A percentile compares a stretch with the other conserved stretches of the same genome.
Evolutionary conservation across 1,140 invertebrate species (phyloP).

Genomic region (Hypsibius dujardini): DNA sequence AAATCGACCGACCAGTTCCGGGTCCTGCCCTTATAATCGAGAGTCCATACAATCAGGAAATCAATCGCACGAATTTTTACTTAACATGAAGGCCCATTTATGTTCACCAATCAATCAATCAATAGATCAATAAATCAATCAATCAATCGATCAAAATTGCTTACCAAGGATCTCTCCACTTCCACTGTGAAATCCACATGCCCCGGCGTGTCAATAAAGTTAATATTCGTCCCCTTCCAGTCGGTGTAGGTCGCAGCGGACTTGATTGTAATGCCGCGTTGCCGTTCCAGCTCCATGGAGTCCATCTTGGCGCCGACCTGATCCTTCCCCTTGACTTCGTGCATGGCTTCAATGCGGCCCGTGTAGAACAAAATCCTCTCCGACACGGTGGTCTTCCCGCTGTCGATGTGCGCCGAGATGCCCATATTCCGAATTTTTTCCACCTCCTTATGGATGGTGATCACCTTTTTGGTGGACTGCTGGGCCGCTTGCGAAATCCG

Average conservation of each 20-base stretch:
- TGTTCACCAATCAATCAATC: too few species aligned
- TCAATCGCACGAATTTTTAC: too few species aligned
- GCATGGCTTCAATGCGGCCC: constrained; percentile 85
- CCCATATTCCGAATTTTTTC: constrained; percentile 88
- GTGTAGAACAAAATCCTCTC: constrained; percentile 95
- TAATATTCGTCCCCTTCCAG: constrained; percentile 93
- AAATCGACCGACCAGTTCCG: too few species aligned
- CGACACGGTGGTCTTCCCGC: constrained; percentile 95
- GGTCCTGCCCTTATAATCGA: too few species aligned
- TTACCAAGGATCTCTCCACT: constrained; percentile 83
- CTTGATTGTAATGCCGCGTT: constrained; percentile 95
- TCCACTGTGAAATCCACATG: constrained; percentile 99
- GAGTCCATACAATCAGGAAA: too few species aligned
- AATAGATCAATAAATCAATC: too few species aligned
- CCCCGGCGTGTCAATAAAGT: constrained; percentile 96
- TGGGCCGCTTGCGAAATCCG: too few species aligned
- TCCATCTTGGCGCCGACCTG: constrained; percentile 97
- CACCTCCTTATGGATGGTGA: constrained; percentile 29
- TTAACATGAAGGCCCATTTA: too few species aligned
- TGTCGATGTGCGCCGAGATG: constrained; percentile 98
- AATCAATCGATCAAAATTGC: too few species aligned
- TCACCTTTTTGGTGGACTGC: not conserved
- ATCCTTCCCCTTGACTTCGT: constrained; percentile 95
- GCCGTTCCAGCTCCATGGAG: constrained; percentile 95
- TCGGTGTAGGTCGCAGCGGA: constrained; percentile 94